Base-by-base conservation (phyloP, 1,140 invertebrate species). In the Thaumetopoea pityocampa region DNA sequence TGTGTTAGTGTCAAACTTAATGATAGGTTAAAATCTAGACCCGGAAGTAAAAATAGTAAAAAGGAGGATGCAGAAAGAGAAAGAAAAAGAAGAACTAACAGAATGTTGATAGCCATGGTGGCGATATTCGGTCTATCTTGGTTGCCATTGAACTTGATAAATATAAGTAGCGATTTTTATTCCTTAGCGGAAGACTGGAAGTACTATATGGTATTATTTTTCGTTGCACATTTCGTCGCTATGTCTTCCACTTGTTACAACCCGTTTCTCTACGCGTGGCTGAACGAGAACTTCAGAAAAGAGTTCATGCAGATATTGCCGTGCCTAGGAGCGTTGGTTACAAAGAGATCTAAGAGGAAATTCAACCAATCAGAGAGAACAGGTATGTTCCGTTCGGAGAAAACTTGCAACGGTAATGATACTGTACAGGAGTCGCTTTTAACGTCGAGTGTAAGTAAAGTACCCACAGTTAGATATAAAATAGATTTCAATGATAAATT, bases 51-150 rank as follows among this genome's bases (percentile, higher is more conserved):
- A 51, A 94, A 91, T 20, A 90, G 89, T 42, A 87, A 91, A 42
- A 90, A 92, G 52, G 92, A 97, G 82, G 91, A 95, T 62, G 86
- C 90, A 5, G 92, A 95, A 51, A 82, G 93, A 23, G 89, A 93
- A 78, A 78, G 89, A 34, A 93, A 92, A 53, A 88, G 90, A 44
- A 86, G 93, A 28, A 96, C 96, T n/a, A 93, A 96, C 48, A 88
- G 94, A 53, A 99, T 99, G 98, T 86, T 99, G 6, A 97, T 99
- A 48, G 92, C 95, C 0, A 99, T 99, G 96, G 97, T 99, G 0
- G 89, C 91, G 0, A 95, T 98, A 16, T 99, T 99, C 76, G 93
- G 95, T 0, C 83, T 95, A 0, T 98, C 94, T 3, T 99, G 98
- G 98, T 83, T 99, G 46, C 97, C 97, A 1, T 86, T 99, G 6